Evolutionary conservation across 2,888 invertebrate genomes (phyloP).

Genomic region (Oscheius sp.): DNA sequence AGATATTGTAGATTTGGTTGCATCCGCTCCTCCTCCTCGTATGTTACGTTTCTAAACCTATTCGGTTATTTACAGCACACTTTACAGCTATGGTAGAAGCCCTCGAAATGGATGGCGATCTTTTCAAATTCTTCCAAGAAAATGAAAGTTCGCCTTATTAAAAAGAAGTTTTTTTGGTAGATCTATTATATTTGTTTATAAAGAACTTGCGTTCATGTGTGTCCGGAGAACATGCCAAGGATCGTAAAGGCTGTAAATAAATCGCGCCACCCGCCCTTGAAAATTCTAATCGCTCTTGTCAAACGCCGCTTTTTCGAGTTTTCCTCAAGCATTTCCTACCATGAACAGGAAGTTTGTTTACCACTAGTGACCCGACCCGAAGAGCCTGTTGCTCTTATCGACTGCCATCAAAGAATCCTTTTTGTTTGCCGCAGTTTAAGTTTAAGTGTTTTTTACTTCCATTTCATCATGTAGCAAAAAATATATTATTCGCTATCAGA

Average conservation of each 20-base stretch:
- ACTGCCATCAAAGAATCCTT: too few species aligned
- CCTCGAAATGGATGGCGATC: slow-evolving; percentile 37
- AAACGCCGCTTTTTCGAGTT: too few species aligned
- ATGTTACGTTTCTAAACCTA: not conserved
- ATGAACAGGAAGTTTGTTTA: too few species aligned
- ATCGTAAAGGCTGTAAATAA: slow-evolving; percentile 4
- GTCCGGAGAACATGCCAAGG: not conserved
- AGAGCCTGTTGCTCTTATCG: too few species aligned
- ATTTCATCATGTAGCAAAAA: too few species aligned
- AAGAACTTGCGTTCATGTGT: not conserved
- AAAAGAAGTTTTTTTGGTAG: not conserved
- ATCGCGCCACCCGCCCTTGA: not conserved
- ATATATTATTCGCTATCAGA: too few species aligned
- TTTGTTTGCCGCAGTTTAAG: too few species aligned
- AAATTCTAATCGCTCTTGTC: too few species aligned
- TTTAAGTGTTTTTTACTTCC: too few species aligned
- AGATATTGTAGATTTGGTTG: slow-evolving; percentile 41
- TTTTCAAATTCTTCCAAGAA: not conserved
- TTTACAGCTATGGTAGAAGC: slow-evolving; percentile 51
- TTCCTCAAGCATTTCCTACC: too few species aligned
- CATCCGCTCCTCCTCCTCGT: slow-evolving; percentile 49
- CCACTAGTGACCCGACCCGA: too few species aligned
- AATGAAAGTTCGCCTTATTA: too few species aligned
- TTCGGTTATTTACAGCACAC: slow-evolving; percentile 35
- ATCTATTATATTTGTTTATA: not conserved